Evolutionary conservation across 53 echinoderm and acorn worm genomes (phyloP).

Genomic region (Hippasteria phrygiana): DNA sequence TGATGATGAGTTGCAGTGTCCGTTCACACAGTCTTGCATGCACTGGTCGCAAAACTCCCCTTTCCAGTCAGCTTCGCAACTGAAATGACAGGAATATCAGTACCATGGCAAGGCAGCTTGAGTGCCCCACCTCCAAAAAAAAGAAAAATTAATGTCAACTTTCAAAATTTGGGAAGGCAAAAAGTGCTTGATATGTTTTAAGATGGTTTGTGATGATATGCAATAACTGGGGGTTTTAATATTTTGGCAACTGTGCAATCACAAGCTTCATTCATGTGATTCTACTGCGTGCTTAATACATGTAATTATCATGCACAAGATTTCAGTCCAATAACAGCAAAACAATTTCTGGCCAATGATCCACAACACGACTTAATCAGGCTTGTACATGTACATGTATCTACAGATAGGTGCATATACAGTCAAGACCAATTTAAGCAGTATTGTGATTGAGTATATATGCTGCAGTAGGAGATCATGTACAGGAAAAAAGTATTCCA

Average conservation of each 20-base stretch:
- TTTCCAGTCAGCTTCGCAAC: conserved; percentile 83
- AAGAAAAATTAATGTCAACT: neutral
- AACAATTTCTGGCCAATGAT: no score
- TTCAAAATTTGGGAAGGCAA: neutral
- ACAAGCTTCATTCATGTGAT: neutral
- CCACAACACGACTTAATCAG: no score
- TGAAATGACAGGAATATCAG: conserved; percentile 32
- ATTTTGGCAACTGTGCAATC: neutral
- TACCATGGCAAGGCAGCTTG: neutral
- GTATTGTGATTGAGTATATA: neutral
- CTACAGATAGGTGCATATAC: no score
- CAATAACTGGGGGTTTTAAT: neutral
- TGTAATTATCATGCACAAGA: no score
- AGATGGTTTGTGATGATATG: neutral
- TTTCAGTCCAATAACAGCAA: no score
- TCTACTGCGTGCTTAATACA: no score
- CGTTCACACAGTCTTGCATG: conserved; percentile 68
- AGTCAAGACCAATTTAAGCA: neutral
- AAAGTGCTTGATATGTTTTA: neutral
- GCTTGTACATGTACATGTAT: neutral
- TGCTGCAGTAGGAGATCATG: neutral
- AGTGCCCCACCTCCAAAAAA: neutral
- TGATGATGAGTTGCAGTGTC: conserved; percentile 70
- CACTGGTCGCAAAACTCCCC: conserved; percentile 86
- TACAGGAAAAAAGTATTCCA: neutral